Percentiles rank a stretch among this genome's conserved stretches.
phyloP scores from a whole-genome alignment of 2,113 vertebrate species.

The Mormyrus lacerda region DNA sequence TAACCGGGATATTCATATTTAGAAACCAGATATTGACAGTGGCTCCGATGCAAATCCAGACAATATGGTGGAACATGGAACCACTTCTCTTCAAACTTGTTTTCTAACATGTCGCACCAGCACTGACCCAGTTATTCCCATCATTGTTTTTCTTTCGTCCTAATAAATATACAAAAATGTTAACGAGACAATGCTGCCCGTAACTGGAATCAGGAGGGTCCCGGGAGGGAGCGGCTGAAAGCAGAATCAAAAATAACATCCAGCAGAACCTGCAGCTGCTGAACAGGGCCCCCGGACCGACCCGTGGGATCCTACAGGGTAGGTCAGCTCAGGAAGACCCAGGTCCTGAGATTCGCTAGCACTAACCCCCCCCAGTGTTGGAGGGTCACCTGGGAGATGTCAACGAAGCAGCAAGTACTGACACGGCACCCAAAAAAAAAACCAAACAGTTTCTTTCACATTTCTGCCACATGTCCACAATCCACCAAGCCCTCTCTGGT shows the following conservation, averaged over 20 bases:
- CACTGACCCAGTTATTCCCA: neutral
- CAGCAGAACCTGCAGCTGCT: neutral
- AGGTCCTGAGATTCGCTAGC: neutral
- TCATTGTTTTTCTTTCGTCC: neutral
- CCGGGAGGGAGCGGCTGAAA: neutral
- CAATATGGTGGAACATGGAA: neutral
- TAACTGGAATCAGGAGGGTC: neutral
- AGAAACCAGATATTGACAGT: neutral
- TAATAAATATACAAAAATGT: neutral
- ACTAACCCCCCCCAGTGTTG: neutral
- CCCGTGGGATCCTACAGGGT: neutral
- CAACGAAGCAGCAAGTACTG: conserved; percentile 29
- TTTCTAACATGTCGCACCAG: neutral
- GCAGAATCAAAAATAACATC: neutral
- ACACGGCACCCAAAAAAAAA: conserved; percentile 24
- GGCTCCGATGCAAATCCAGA: too few relatives aligned
- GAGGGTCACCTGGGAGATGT: conserved; percentile 22
- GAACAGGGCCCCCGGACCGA: conserved; percentile 4
- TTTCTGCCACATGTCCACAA: conserved; percentile 20
- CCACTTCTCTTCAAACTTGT: neutral
- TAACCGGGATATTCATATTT: neutral
- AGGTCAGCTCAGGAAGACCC: neutral
- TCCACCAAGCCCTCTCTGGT: neutral
- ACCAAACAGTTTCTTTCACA: conserved; percentile 11
- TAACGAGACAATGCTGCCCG: neutral